Base-by-base conservation (phyloP, 2,888 invertebrate genomes). In the Lithophane socia region DNA sequence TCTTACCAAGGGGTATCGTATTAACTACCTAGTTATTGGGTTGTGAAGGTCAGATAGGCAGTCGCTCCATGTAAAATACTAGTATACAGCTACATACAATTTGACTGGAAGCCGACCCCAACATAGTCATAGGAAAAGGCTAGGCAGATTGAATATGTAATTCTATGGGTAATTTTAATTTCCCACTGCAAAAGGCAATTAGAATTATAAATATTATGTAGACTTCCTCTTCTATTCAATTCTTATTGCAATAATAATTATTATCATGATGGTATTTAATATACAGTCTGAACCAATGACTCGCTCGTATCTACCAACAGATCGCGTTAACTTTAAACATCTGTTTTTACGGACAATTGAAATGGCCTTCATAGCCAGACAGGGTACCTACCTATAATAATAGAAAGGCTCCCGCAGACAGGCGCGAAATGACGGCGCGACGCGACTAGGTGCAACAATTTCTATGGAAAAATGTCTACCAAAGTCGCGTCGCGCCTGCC, bases 341-440 rank as follows among this genome's bases (percentile, higher is more conserved):
- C 61, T 63, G 63, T 56, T 47, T 24, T 24, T n/a, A 5, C 16
- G 13, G 29, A 44, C 21, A 80, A 9, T 63, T 64, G 13, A 49
- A 72, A 49, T 52, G 29, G 0, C 77, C 80, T 80, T 77, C 56
- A 29, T 29, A 37, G 4, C 47, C 42, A 63, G 37, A 56, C 29
- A 56, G 18, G 3, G 21, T 37, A n/a, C 2, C 10, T 18, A n/a
- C 2, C 10, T 18, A 42, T 18, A 44, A 21, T 16, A 37, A 67
- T 7, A 16, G 29, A 29, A 60, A 18, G 18, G 60, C 18, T 1
- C 4, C 18, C 3, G 18, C 60, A 18, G 4, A 24, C 2, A 13
- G 24, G 7, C 24, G 24, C 13, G 7, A 58, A 4, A 13, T 29
- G 60, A 60, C 9, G 29, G 9, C 3, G 9, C 9, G 60, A 60